phyloP scores from a whole-genome alignment of 2,888 invertebrate species.

The Nomada fabriciana region DNA sequence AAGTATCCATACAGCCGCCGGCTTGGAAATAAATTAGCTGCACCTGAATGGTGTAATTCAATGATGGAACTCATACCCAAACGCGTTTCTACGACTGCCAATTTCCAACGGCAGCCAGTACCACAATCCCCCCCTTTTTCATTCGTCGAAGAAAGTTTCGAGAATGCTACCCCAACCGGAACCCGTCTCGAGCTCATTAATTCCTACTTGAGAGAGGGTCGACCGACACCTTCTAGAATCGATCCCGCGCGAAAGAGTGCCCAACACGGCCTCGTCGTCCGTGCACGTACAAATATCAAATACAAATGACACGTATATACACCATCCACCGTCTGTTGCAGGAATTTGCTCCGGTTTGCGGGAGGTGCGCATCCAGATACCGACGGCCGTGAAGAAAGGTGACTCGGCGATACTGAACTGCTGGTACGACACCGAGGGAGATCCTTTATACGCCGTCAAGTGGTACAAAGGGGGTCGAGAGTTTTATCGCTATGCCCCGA shows the following conservation, averaged over 20 bases:
- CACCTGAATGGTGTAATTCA: not conserved
- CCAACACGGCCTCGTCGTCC: not conserved
- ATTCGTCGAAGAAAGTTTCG: not conserved
- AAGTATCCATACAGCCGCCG: too few relatives aligned
- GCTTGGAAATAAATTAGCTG: too few relatives aligned
- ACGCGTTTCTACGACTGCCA: not conserved
- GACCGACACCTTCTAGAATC: constrained; percentile 20
- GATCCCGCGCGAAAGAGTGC: not conserved
- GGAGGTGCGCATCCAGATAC: constrained; percentile 82
- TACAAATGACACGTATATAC: constrained; percentile 2
- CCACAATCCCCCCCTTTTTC: not conserved
- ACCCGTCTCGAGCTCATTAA: constrained; percentile 32
- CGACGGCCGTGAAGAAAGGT: constrained; percentile 82
- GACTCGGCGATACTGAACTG: constrained; percentile 80
- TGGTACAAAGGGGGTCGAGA: constrained; percentile 83
- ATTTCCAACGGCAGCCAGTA: not conserved
- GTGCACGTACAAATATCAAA: constrained; percentile 10
- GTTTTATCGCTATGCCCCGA: constrained; percentile 83
- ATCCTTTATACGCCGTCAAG: constrained; percentile 82
- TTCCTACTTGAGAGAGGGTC: constrained; percentile 8
- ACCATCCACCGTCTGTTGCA: constrained; percentile 60
- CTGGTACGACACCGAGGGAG: constrained; percentile 82
- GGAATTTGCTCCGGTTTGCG: constrained; percentile 82
- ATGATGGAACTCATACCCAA: not conserved
- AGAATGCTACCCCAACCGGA: constrained; percentile 20